Evolutionary conservation across 2,113 vertebrate species (phyloP).

Genomic region (Tachuris rubrigastra): DNA sequence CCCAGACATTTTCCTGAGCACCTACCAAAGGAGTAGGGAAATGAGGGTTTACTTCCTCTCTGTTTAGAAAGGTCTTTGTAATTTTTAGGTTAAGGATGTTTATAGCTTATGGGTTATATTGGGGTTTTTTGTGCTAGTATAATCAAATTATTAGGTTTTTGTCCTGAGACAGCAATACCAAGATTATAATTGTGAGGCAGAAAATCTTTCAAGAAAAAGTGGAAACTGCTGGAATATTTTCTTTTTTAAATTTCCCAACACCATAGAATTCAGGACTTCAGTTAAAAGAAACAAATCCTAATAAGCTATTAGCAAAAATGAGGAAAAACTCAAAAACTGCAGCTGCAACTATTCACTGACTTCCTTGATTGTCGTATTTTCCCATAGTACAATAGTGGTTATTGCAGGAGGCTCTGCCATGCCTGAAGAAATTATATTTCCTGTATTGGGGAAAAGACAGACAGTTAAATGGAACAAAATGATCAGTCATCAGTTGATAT

Average conservation of each 20-base stretch:
- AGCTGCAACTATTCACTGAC: background rate
- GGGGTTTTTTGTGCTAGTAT: too few relatives aligned
- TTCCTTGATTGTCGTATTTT: constrained; percentile 31
- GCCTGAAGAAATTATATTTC: background rate
- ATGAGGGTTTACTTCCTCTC: background rate
- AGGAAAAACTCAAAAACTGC: background rate
- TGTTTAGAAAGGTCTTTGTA: background rate
- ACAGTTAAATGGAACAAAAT: background rate
- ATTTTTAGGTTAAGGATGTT: background rate
- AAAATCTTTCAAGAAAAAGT: background rate
- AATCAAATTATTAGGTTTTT: background rate
- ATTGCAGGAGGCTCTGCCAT: constrained; percentile 3
- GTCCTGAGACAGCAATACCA: background rate
- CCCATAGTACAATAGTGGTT: background rate
- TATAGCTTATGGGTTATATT: background rate
- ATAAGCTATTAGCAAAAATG: background rate
- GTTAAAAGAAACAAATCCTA: background rate
- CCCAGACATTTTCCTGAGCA: background rate
- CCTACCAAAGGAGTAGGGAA: background rate
- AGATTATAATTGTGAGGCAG: background rate
- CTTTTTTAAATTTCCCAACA: background rate
- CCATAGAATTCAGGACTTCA: background rate
- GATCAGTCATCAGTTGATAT: background rate
- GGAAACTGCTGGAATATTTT: background rate
- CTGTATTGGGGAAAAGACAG: background rate